Conservation (phyloP, 2,113 vertebrate genomes). For the Podocnemis expansa region DNA sequence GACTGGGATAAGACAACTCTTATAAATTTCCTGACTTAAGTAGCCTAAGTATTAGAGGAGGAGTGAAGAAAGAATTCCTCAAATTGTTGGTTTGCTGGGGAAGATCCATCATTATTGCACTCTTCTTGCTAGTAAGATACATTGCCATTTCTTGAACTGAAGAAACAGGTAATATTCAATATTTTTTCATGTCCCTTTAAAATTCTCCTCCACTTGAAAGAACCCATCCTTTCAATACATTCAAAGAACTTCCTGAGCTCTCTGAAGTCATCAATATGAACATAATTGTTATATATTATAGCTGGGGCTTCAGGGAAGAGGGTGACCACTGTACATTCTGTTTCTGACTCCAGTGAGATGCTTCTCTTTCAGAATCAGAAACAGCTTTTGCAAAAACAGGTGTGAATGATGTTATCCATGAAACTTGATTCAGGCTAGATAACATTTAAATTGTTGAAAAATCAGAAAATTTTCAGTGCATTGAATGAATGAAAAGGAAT, state of each 20-base stretch:
- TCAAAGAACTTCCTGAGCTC: not conserved
- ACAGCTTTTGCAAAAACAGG: not conserved
- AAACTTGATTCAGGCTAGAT: not conserved
- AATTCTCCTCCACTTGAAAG: not conserved
- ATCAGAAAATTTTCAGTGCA: not conserved
- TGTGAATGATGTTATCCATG: fast-evolving
- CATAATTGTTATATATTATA: not conserved
- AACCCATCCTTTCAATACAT: not conserved
- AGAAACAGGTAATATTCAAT: not conserved
- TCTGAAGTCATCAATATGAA: not conserved
- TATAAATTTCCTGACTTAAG: not conserved
- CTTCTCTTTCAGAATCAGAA: not conserved
- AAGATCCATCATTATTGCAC: not conserved
- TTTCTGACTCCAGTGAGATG: not conserved
- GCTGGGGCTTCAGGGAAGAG: not conserved
- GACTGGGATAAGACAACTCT: not conserved
- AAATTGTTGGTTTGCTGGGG: not conserved
- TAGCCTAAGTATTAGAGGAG: not conserved
- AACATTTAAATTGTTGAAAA: not conserved
- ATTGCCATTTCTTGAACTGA: not conserved
- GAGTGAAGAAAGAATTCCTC: not conserved
- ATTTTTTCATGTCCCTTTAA: not conserved
- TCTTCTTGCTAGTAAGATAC: not conserved
- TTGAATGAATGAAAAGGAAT: not conserved
- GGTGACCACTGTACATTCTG: not conserved